Base-by-base conservation (phyloP, 1,140 invertebrate species). In the Argopecten irradians region DNA sequence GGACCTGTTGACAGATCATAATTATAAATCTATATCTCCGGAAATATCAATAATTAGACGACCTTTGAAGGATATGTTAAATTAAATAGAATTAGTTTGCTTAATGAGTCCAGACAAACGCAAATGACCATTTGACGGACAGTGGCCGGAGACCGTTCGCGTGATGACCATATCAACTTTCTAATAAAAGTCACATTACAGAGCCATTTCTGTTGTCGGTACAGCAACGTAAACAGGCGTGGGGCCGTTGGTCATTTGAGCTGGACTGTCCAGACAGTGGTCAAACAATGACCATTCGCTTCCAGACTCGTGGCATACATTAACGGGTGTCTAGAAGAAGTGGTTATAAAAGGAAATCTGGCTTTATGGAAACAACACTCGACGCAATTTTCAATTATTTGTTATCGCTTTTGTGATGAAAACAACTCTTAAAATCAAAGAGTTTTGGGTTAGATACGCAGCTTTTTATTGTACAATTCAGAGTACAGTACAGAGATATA, bases 81-180 rank as follows among this genome's bases (percentile, higher is more conserved):
- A 71, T 71, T 71, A 71, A 71, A 71, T 71, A 71, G 55, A 71
- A 71, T 71, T 71, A 71, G 22, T 71, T 71, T 71, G n/a, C 55
- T 8, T 71, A 28, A 71, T 71, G 22, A 16, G 7, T 71, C 55
- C 55, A 71, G 55, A 71, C 55, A n/a, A 71, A 71, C 28, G 55
- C 8, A 71, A 71, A 71, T 71, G 55, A 71, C 55, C 55, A 71
- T 71, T 71, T 71, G 55, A 71, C 55, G 55, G 55, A 71, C 55
- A 28, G 55, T 71, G 55, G 55, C 11, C 55, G 55, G n/a, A 71
- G 55, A 71, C 55, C 5, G 55, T 1, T 71, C 55, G 55, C 55
- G 55, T 71, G 55, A 71, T 71, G 55, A 71, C 55, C 55, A 71
- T 71, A 71, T 71, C 55, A 71, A 71, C 22, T 71, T 71, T n/a